Conservation (phyloP, 2,888 invertebrate genomes). For the Keiferia lycopersicella region DNA sequence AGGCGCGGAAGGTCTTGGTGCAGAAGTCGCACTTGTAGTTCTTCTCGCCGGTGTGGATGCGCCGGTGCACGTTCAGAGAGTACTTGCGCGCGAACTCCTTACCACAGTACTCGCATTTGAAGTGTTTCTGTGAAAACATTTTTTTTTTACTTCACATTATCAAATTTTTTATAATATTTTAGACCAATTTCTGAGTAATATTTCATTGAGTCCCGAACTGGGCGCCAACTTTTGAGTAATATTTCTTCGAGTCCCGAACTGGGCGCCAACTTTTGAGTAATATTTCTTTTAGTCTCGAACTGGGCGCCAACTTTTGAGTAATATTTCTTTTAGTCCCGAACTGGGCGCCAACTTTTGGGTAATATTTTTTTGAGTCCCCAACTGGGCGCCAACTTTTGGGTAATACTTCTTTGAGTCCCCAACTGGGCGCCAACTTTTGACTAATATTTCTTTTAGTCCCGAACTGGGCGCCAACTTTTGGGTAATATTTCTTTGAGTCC, state of each 20-base stretch:
- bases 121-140: slow-evolving; percentile 82
- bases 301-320: background rate
- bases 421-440: background rate
- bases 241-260: background rate
- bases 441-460: background rate
- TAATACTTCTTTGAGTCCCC: background rate
- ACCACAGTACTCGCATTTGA: slow-evolving; percentile 93
- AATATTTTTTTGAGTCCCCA: background rate
- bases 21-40: slow-evolving; percentile 94
- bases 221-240: background rate
- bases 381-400: background rate
- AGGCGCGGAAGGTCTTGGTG: slow-evolving; percentile 91
- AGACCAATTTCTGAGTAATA: too few species aligned
- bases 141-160: too few species aligned
- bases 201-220: background rate
- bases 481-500: background rate
- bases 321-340: background rate
- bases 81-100: slow-evolving; percentile 94
- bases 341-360: background rate
- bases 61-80: slow-evolving; percentile 90
- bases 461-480: background rate
- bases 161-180: too few species aligned
- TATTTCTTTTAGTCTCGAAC: background rate
- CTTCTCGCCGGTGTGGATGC: slow-evolving; percentile 93
- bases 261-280: background rate